Percentiles rank a stretch among this genome's conserved stretches.
These are phyloP conservation scores for Stenopsyche tienmushanensis DNA, from an alignment of 1,140 invertebrate genomes.

Conservation along the genomic window DNA sequence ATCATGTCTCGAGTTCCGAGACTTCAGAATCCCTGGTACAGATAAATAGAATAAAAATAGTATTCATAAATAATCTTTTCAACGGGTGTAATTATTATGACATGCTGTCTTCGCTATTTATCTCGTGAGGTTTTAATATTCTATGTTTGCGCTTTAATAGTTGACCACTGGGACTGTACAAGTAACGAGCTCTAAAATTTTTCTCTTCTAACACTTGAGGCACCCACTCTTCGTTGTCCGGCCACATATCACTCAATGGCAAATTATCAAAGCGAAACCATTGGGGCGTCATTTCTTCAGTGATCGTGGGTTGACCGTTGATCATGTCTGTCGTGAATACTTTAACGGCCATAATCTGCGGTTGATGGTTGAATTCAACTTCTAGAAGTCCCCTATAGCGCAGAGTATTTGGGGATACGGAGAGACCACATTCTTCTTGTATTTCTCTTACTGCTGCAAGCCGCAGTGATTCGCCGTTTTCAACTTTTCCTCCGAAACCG, in stretches of 20 bases:
- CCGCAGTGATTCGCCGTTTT: slow-evolving; percentile 64
- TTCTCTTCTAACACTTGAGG: slow-evolving; percentile 61
- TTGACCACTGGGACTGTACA: too few species aligned
- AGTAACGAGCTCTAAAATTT: too few species aligned
- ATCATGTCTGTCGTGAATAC: slow-evolving; percentile 62
- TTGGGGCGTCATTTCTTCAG: slow-evolving; percentile 70
- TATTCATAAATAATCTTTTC: too few species aligned
- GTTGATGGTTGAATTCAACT: slow-evolving; percentile 64
- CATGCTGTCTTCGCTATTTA: too few species aligned
- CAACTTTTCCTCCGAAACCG: slow-evolving; percentile 79
- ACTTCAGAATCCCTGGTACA: too few species aligned
- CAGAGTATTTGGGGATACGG: slow-evolving; percentile 47
- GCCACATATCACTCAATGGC: slow-evolving; percentile 72
- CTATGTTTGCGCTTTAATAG: too few species aligned
- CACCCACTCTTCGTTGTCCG: slow-evolving; percentile 69
- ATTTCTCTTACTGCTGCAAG: slow-evolving; percentile 65
- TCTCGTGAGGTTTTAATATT: too few species aligned
- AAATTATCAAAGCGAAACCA: slow-evolving; percentile 65
- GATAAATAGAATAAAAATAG: too few species aligned
- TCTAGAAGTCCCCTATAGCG: slow-evolving; percentile 62
- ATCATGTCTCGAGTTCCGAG: too few species aligned
- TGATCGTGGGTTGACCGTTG: slow-evolving; percentile 49
- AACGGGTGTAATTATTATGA: too few species aligned
- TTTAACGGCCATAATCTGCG: slow-evolving; percentile 63
- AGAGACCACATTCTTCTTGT: slow-evolving; percentile 60